phyloP scores from a whole-genome alignment of 2,888 invertebrate genomes.

The Sericinus montela region DNA sequence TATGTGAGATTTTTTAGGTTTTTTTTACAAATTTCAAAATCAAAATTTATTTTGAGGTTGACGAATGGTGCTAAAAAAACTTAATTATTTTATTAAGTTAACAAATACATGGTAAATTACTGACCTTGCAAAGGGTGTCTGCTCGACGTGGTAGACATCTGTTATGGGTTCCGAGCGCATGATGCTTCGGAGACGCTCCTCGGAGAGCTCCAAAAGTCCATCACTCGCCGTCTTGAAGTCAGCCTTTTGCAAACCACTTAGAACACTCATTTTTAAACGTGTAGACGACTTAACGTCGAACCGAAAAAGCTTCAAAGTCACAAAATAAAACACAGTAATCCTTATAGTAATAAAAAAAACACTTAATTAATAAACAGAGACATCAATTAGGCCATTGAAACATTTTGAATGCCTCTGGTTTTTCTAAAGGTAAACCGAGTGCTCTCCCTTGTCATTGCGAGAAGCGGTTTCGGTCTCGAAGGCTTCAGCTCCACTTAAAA shows the following conservation, averaged over 20 bases:
- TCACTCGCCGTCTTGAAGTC: constrained; percentile 81
- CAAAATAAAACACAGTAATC: constrained; percentile 71
- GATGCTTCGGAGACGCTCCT: constrained; percentile 83
- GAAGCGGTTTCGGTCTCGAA: constrained; percentile 70
- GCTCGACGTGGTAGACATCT: constrained; percentile 88
- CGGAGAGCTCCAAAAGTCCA: constrained; percentile 85
- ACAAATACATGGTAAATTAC: constrained; percentile 27
- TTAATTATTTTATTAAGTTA: background rate
- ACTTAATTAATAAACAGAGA: constrained; percentile 67
- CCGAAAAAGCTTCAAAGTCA: constrained; percentile 58
- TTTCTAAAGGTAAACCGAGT: constrained; percentile 73
- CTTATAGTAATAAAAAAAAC: constrained; percentile 73
- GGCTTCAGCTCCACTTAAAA: constrained; percentile 63
- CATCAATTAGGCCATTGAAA: constrained; percentile 74
- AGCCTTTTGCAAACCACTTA: constrained; percentile 75
- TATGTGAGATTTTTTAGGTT: too few species aligned
- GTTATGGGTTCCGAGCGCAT: constrained; percentile 87
- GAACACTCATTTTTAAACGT: constrained; percentile 76
- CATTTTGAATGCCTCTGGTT: constrained; percentile 76
- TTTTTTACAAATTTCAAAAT: background rate
- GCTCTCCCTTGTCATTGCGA: constrained; percentile 79
- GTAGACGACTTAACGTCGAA: constrained; percentile 67
- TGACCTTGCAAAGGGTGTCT: constrained; percentile 92
- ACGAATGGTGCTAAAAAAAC: too few species aligned
- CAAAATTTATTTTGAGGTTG: too few species aligned